Evolutionary conservation across 2,113 vertebrate genomes (phyloP).

Genomic region (Stigmatopora argus): DNA sequence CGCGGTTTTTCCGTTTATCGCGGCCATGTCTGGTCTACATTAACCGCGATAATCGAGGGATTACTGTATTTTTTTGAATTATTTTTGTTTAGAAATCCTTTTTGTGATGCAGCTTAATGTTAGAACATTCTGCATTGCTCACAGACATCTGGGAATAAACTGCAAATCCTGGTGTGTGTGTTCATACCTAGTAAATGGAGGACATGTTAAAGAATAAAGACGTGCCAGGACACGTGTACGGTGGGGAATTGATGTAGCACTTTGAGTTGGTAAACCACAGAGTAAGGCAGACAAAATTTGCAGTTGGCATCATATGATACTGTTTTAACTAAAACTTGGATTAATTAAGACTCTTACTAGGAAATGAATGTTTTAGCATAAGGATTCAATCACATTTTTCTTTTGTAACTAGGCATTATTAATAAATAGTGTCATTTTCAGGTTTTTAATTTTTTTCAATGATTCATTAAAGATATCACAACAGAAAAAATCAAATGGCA

Average conservation of each 20-base stretch:
- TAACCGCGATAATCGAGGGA: no score
- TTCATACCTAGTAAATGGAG: constrained; percentile 7
- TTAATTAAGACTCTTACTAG: background rate
- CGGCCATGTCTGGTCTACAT: no score
- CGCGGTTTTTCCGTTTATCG: no score
- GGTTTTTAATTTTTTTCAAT: no score
- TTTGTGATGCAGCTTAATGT: background rate
- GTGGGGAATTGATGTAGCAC: constrained; percentile 10
- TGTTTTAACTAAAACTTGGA: constrained; percentile 4
- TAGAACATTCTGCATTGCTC: background rate
- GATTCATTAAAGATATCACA: no score
- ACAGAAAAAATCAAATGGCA: no score
- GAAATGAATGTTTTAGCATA: background rate
- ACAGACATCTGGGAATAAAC: constrained; percentile 19
- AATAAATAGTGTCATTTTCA: no score
- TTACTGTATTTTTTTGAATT: background rate
- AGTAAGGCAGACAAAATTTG: constrained; percentile 7
- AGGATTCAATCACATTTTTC: background rate
- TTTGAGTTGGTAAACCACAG: constrained; percentile 27
- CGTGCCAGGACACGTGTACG: background rate
- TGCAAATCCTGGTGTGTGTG: no score
- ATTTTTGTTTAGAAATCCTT: background rate
- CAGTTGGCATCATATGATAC: constrained; percentile 13
- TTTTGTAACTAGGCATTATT: no score
- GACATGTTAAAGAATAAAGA: constrained; percentile 13